Evolutionary conservation across 2,888 invertebrate species (phyloP), one percentile per base, ranked within the genome.

Genomic region (Anodontia alba): DNA sequence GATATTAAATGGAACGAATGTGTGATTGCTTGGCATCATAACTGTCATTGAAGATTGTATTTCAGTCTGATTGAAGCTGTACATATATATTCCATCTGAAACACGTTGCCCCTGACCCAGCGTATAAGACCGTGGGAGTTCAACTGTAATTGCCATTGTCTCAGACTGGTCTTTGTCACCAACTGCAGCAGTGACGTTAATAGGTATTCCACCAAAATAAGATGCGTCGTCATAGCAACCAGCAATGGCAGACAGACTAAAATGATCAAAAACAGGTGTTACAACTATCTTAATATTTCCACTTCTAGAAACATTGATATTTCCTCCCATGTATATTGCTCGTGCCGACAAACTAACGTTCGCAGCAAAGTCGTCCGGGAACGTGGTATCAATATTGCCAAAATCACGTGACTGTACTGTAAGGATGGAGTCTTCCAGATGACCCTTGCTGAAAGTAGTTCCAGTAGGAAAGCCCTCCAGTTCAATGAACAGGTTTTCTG

Each of bases 361-460:
- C 8, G 26, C 43, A 1, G 42, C 43, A 43, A 42, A 69, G 15
- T 38, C 43, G 3, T 12, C n/a, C 26, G 42, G 69, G 23, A 43
- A 42, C 26, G 43, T 43, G 23, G 43, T 26, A 42, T 69, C 43
- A 8, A 69, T 69, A 26, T 36, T 42, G 8, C 69, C 69, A 43
- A 69, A 69, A 17, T 69, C 69, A 26, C 23, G n/a, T 8, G 38
- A n/a, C 23, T 42, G 26, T 29, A 69, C 23, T 10, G 43, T 43
- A 7, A 69, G 43, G 5, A 7, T 12, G 12, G 38, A 42, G 31
- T 42, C 43, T 69, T 17, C 42, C 2, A 69, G 5, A 17, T 51
- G 33, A 43, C 78, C 78, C 15, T 42, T 31, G 17, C 54, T 54
- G 33, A 78, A 78, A 29, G 33, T 42, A 17, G 78, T 73, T 26